Conservation (phyloP, 2,888 invertebrate genomes). For the Hedychridium roseum region DNA sequence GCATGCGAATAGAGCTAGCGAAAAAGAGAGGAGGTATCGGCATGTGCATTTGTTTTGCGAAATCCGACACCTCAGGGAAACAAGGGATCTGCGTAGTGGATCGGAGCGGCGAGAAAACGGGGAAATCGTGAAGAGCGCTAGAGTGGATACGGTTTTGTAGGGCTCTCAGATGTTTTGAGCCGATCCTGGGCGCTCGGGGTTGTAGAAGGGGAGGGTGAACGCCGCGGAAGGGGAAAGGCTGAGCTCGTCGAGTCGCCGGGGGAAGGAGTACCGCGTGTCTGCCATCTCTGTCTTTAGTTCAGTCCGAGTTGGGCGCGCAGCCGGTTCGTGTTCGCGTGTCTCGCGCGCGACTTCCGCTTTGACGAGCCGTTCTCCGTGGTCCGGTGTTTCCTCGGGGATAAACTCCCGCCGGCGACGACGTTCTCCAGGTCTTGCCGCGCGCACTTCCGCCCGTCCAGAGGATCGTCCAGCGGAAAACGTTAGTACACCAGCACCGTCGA, state of each 20-base stretch:
- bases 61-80: too few relatives aligned
- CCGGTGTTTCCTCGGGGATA: conserved; percentile 5
- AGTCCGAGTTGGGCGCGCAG: conserved; percentile 55
- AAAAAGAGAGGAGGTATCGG: too few relatives aligned
- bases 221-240: conserved; percentile 18
- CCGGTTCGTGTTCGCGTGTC: conserved; percentile 42
- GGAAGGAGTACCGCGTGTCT: conserved; percentile 37
- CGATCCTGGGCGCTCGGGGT: conserved; percentile 3
- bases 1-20: too few relatives aligned
- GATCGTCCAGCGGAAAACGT: conserved; percentile 1
- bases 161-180: too few relatives aligned
- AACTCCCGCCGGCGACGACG: conserved; percentile 2
- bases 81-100: too few relatives aligned
- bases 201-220: conserved; percentile 7
- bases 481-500: background rate
- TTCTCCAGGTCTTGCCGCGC: conserved; percentile 2
- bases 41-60: too few relatives aligned
- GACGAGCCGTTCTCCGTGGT: conserved; percentile 13
- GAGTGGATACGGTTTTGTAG: too few relatives aligned
- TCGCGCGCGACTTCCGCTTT: conserved; percentile 24
- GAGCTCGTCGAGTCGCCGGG: conserved; percentile 20
- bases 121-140: too few relatives aligned
- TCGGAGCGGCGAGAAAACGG: too few relatives aligned
- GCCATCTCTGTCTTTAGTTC: conserved; percentile 45
- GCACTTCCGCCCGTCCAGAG: conserved; percentile 1